phyloP scores from a whole-genome alignment of 1,140 invertebrate species.

The Cataglyphis hispanica region DNA sequence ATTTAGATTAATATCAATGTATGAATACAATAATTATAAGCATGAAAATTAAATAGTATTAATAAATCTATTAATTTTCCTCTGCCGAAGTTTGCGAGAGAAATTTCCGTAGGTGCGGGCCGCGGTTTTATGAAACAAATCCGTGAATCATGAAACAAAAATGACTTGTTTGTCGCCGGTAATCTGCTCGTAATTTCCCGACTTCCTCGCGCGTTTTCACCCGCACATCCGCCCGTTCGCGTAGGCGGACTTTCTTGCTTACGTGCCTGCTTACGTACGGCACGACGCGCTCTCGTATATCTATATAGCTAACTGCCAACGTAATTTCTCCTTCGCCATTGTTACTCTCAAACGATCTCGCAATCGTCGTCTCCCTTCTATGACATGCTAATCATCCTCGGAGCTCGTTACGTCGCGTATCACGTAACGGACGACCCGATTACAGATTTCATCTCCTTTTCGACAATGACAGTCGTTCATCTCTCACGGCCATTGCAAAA shows the following conservation, averaged over 20 bases:
- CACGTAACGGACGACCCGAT: slow-evolving; percentile 67
- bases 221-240: slow-evolving; percentile 27
- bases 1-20: not conserved
- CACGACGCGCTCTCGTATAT: slow-evolving; percentile 37
- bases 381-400: slow-evolving; percentile 75
- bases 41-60: slow-evolving; percentile 1
- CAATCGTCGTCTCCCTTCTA: slow-evolving; percentile 70
- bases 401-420: slow-evolving; percentile 63
- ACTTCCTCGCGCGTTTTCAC: slow-evolving; percentile 59
- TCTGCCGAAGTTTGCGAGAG: not conserved
- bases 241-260: slow-evolving; percentile 49
- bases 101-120: not conserved
- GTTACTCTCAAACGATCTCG: slow-evolving; percentile 74
- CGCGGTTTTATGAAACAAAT: slow-evolving; percentile 11
- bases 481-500: slow-evolving; percentile 11
- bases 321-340: slow-evolving; percentile 76
- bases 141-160: slow-evolving; percentile 41
- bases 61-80: not conserved
- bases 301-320: slow-evolving; percentile 61
- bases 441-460: slow-evolving; percentile 59
- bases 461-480: not conserved
- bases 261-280: slow-evolving; percentile 58
- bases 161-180: slow-evolving; percentile 43
- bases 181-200: slow-evolving; percentile 20
- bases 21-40: not conserved